A percentile compares a stretch with the other conserved stretches of the same genome.
Evolutionary conservation across 2,888 invertebrate species (phyloP).

Genomic region (Trachelus tabidus): DNA sequence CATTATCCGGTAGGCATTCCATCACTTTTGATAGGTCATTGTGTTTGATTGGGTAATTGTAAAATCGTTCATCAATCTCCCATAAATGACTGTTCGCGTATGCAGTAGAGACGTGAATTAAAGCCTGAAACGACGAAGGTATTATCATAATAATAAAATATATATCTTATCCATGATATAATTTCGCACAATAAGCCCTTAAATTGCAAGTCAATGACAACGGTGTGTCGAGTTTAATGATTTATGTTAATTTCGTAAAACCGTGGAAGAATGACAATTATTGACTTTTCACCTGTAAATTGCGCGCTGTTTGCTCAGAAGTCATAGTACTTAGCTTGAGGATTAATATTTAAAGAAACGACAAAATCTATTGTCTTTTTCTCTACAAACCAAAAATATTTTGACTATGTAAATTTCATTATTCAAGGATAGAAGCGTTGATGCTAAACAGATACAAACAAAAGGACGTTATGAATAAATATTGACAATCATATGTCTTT

Average conservation of each 20-base stretch:
- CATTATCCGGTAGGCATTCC: slow-evolving; percentile 67
- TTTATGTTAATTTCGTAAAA: background rate
- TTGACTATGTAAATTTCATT: background rate
- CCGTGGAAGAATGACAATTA: background rate
- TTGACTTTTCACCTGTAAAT: background rate
- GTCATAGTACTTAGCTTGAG: background rate
- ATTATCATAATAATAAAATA: slow-evolving; percentile 1
- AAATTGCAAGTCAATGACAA: background rate
- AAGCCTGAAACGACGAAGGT: slow-evolving; percentile 45
- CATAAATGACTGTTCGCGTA: slow-evolving; percentile 67
- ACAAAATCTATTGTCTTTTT: background rate
- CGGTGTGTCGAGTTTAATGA: background rate
- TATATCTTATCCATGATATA: background rate
- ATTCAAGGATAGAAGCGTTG: background rate
- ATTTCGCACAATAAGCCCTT: background rate
- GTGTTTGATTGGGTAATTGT: slow-evolving; percentile 69
- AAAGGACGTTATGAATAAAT: background rate
- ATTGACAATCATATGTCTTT: background rate
- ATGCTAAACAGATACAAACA: background rate
- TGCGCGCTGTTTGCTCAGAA: background rate
- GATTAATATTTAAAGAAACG: background rate
- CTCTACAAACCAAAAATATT: background rate
- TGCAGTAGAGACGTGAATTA: slow-evolving; percentile 64
- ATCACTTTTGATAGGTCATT: slow-evolving; percentile 67
- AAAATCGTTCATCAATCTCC: slow-evolving; percentile 77